These are phyloP conservation scores for Hemiprocne comata DNA, from an alignment of 2,113 vertebrate species.

Conservation along the genomic window DNA sequence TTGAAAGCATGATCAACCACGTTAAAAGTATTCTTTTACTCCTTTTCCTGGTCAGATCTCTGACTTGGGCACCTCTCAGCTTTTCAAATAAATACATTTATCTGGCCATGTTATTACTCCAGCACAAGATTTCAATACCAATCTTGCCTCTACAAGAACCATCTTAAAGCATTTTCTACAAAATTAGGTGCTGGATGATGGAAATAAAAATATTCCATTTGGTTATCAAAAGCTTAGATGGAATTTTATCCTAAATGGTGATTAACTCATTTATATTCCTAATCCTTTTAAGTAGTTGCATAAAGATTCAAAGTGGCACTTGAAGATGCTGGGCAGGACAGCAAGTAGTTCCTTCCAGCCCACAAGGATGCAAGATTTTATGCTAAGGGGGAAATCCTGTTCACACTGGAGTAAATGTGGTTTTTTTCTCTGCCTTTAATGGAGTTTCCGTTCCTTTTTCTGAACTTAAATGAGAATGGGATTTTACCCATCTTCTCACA, in stretches of 20 bases:
- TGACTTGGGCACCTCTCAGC: not conserved
- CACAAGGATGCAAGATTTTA: not conserved
- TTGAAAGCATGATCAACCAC: not conserved
- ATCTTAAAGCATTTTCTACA: not conserved
- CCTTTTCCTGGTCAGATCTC: not conserved
- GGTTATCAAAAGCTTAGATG: not conserved
- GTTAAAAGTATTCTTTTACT: not conserved
- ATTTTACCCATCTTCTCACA: slow-evolving; percentile 2
- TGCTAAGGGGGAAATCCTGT: not conserved
- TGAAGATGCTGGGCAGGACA: not conserved
- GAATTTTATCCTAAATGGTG: slow-evolving; percentile 5
- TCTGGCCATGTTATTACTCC: not conserved
- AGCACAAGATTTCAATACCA: not conserved
- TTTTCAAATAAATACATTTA: not conserved
- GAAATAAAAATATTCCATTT: not conserved
- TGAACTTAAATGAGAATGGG: not conserved
- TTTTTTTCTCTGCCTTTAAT: slow-evolving; percentile 26
- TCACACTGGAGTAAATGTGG: slow-evolving; percentile 29
- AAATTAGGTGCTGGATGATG: not conserved
- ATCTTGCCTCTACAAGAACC: not conserved
- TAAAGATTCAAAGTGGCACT: not conserved
- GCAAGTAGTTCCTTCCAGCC: not conserved
- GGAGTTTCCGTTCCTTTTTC: slow-evolving; percentile 17
- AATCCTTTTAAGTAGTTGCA: not conserved
- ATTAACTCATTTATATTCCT: not conserved